These are phyloP conservation scores for Okapia johnstoni DNA, from an alignment of 2,113 vertebrate genomes.

Conservation along the genomic window DNA sequence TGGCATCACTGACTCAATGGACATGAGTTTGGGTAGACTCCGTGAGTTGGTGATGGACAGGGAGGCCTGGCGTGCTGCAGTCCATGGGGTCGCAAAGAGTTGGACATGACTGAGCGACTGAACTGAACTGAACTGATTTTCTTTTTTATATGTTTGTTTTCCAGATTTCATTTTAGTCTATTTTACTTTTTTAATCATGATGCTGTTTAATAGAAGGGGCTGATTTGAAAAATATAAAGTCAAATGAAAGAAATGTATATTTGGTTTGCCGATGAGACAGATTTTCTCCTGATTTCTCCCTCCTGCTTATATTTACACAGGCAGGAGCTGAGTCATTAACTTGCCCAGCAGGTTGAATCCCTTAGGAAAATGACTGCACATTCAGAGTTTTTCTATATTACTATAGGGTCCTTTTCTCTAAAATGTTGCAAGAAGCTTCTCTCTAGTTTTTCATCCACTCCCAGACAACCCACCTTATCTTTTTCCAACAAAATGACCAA, in stretches of 20 bases:
- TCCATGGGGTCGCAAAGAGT: fast-evolving
- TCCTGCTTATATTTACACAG: background rate
- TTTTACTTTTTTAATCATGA: background rate
- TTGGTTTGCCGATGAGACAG: background rate
- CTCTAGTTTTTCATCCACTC: background rate
- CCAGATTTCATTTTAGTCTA: background rate
- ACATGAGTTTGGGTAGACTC: background rate
- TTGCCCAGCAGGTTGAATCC: background rate
- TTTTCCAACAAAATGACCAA: background rate
- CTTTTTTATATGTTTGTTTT: background rate
- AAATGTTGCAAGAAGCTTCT: background rate
- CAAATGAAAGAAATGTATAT: background rate
- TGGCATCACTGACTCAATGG: background rate
- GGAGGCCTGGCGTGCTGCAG: background rate
- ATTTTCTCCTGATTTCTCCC: background rate
- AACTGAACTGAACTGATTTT: background rate
- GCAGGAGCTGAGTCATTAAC: background rate
- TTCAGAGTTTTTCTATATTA: background rate
- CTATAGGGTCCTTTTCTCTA: background rate
- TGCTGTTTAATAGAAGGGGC: background rate
- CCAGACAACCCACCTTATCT: background rate
- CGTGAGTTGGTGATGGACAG: background rate
- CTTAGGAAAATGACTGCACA: background rate
- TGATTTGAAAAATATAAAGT: background rate
- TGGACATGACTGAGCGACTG: background rate